Base-by-base conservation (phyloP, 2,113 vertebrate genomes). In the Heterotis niloticus region DNA sequence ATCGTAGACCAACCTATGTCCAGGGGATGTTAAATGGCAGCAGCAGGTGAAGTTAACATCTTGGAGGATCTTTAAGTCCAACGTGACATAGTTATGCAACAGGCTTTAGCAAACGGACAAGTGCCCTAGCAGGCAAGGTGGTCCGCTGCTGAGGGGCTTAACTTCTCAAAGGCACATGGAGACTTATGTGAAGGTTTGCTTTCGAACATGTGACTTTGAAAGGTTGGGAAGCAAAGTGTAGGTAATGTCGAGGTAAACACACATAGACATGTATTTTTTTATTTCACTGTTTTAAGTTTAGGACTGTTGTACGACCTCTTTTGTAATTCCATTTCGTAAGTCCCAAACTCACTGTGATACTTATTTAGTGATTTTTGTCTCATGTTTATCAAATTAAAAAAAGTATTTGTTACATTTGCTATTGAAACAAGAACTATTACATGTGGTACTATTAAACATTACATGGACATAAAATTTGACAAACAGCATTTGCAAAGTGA, bases 21-120 rank as follows among this genome's bases (percentile, higher is more conserved):
- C 67, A 16, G 0, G 5, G 60, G 70, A 26, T 10, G 28, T 73
- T 80, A 80, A 83, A 64, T 66, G 59, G 69, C 51, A 79, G 66
- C 79, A 78, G 77, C 77, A 79, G 81, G 26, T 60, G 60, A 81
- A 80, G 77, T 52, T 34, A 64, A 77, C 75, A 70, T 86, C 84
- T 82, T 79, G 76, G 75, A 82, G 78, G 73, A 79, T 81, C 34
- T 51, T 80, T 82, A 82, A 84, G 69, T 68, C 54, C 70, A 56
- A 68, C 29, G 62, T 78, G 66, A 85, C 78, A 78, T 64, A 64
- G 57, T 86, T 84, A 82, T 29, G 28, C 79, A 86, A 85, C 82
- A 83, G 78, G 67, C 83, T 87, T 85, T 81, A 65, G 78, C 73
- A 57, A 29, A 51, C 16, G 54, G 67, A 52, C 23, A 34, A 68